Percentiles rank a stretch among this genome's conserved stretches.
phyloP scores from a whole-genome alignment of 2,888 invertebrate species.

The Ennomos fuscantarius region DNA sequence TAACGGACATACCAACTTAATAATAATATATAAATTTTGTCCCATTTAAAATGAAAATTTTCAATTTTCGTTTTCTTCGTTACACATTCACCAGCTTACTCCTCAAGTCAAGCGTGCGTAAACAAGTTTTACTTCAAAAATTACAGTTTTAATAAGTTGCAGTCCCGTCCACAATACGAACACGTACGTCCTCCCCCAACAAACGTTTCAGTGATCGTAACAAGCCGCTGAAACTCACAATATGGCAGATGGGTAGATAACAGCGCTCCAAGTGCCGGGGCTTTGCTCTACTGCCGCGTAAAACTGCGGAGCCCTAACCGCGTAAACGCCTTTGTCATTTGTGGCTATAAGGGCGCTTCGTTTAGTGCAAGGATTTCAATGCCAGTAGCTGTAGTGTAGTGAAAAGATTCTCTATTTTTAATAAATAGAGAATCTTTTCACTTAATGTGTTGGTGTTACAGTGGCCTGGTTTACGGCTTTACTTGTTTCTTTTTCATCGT shows the following conservation, averaged over 20 bases:
- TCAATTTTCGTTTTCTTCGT: no score
- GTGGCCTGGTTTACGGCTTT: no score
- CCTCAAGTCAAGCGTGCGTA: no score
- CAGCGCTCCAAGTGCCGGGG: constrained; percentile 67
- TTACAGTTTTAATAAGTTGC: not conserved
- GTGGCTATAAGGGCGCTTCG: constrained; percentile 12
- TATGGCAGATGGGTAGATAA: constrained; percentile 80
- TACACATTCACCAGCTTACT: no score
- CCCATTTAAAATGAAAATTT: no score
- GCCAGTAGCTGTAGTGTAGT: not conserved
- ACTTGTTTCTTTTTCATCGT: no score
- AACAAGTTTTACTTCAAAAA: no score
- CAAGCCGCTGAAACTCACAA: constrained; percentile 77
- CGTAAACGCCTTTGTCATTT: constrained; percentile 40
- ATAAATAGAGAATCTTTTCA: no score
- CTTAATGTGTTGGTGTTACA: no score
- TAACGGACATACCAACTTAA: no score
- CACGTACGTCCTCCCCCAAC: constrained; percentile 51
- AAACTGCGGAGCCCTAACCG: constrained; percentile 47
- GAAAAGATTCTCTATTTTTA: no score
- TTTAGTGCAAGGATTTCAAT: constrained; percentile 20
- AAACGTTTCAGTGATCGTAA: constrained; percentile 61
- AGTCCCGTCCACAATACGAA: constrained; percentile 34
- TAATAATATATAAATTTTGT: no score
- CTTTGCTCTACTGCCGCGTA: constrained; percentile 63